Percentiles rank a stretch among this genome's conserved stretches.
phyloP scores from a whole-genome alignment of 2,797 vertebrate genomes.

The Gobionotothen gibberifrons region DNA sequence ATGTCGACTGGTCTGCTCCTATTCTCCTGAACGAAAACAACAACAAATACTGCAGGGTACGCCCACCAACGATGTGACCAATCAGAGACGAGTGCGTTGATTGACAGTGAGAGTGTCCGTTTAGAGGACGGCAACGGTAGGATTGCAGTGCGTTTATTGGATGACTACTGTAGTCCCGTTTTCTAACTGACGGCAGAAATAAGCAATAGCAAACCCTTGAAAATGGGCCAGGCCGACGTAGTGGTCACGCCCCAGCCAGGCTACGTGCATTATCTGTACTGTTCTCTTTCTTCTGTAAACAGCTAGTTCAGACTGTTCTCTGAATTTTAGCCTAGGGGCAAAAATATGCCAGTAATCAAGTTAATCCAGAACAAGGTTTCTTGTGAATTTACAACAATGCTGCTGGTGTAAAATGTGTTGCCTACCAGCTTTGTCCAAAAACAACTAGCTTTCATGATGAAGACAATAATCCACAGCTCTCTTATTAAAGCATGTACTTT shows the following conservation, averaged over 20 bases:
- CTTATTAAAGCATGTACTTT: background rate
- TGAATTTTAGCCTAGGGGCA: background rate
- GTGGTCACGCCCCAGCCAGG: slow-evolving; percentile 17
- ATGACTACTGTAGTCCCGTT: background rate
- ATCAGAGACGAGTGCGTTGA: slow-evolving; percentile 37
- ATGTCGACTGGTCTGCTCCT: slow-evolving; percentile 73
- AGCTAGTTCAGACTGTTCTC: background rate
- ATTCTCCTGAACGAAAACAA: slow-evolving; percentile 73
- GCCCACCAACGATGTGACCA: slow-evolving; percentile 48
- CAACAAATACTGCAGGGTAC: slow-evolving; percentile 69
- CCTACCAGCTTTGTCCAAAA: background rate
- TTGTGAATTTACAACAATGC: background rate
- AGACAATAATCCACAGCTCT: background rate
- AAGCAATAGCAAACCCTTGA: slow-evolving; percentile 57
- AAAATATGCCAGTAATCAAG: background rate
- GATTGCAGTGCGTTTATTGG: slow-evolving; percentile 60
- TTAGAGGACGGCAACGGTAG: background rate
- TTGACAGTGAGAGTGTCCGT: slow-evolving; percentile 26
- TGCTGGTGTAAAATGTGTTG: background rate
- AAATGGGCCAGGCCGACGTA: slow-evolving; percentile 8
- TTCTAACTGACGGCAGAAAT: background rate
- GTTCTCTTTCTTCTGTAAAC: slow-evolving; percentile 48
- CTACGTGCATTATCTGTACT: slow-evolving; percentile 53
- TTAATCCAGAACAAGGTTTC: background rate
- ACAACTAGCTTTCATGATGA: background rate